Evolutionary conservation across 53 echinoderm and acorn worm species (phyloP), one percentile per base, ranked within the genome.

Genomic region (Echinometra lucunter): DNA sequence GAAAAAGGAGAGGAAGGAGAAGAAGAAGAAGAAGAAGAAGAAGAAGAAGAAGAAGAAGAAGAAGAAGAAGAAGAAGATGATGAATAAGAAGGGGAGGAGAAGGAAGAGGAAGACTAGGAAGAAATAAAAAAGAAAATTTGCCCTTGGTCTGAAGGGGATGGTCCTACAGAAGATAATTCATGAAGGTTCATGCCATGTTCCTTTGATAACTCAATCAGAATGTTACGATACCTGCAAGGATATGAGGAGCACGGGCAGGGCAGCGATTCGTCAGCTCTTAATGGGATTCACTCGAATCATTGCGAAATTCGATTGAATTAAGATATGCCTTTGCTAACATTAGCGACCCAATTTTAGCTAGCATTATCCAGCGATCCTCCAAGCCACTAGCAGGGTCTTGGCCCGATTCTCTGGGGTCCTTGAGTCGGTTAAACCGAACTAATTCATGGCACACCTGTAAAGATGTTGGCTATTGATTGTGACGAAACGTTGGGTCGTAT

Each of bases 391-490:
- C 25, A 85, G 47, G 49, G 49, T 47, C 85, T 85, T 49, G 11
- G 3, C 85, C 60, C 38, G 38, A 89, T 7, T 19, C 89, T 89
- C 58, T 60, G 89, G 89, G 37, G 89, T 57, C 89, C 89, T 89
- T 89, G 58, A 60, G 37, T 60, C 10, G 89, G 89, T 58, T 37
- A 89, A 7, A 89, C 25, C 38, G 37, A 58, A 60, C 89, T 19
- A 57, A 57, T 38, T 85, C 85, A 49, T 47, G 49, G 85, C 28
- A 10, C 89, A 89, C 89, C 89, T 89, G 89, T 57, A 60, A 57
- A 89, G 89, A 89, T 89, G 89, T 89, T 1, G 7, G 6, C 89
- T 58, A 89, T 89, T 89, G 89, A 89, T 89, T 89, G 89, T 89
- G 60, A 89, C 58, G 47, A 38, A 58, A 60, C 60, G 89, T 57